Evolutionary conservation across 2,113 vertebrate species (phyloP).

Genomic region (Heterotilapia buettikoferi): DNA sequence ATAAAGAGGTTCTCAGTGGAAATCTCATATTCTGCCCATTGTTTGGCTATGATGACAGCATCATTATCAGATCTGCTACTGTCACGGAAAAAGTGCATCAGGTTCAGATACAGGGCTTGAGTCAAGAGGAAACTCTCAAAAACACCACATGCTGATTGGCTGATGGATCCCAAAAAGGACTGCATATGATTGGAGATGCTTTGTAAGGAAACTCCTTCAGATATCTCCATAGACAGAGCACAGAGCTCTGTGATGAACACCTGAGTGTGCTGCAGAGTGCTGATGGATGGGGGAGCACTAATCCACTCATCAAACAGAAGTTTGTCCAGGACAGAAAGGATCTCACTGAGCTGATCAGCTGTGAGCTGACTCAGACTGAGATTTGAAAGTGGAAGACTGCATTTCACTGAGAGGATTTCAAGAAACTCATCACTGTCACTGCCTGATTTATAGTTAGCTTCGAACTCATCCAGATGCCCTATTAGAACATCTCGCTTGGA

Average conservation of each 20-base stretch:
- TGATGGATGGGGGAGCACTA: background rate
- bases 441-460: background rate
- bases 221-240: background rate
- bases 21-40: rapidly evolving
- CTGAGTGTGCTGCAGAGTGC: conserved; percentile 16
- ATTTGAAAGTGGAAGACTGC: background rate
- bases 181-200: rapidly evolving
- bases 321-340: background rate
- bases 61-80: rapidly evolving
- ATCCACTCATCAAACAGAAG: conserved; percentile 23
- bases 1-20: background rate
- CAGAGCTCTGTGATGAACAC: background rate
- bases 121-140: rapidly evolving
- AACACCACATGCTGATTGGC: background rate
- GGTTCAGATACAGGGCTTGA: background rate
- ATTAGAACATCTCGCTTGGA: background rate
- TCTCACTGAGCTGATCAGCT: background rate
- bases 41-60: rapidly evolving
- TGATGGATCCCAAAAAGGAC: background rate
- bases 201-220: rapidly evolving
- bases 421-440: background rate
- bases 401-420: background rate
- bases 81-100: rapidly evolving
- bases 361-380: background rate
- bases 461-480: background rate